Percentiles rank a stretch among this genome's conserved stretches.
Evolutionary conservation across 1,140 invertebrate species (phyloP).

Genomic region (Drosophila dunni): DNA sequence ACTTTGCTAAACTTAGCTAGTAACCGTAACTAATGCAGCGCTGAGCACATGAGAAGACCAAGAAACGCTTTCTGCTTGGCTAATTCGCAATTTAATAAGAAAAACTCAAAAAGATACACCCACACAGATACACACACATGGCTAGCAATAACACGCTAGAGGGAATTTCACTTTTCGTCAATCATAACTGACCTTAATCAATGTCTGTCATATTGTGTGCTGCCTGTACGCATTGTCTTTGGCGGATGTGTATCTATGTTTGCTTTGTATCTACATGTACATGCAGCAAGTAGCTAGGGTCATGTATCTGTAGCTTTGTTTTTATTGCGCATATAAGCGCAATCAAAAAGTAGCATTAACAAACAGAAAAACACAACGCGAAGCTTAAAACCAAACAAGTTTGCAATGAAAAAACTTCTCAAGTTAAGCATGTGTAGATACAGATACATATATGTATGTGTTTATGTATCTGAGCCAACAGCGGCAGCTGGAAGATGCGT

Average conservation of each 20-base stretch:
- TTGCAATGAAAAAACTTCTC: constrained; percentile 77
- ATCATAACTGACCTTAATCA: constrained; percentile 80
- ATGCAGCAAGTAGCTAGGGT: too few species aligned
- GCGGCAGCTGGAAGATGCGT: constrained; percentile 54
- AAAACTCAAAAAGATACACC: background rate
- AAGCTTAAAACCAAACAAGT: constrained; percentile 63
- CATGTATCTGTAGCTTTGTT: constrained; percentile 46
- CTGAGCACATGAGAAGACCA: background rate
- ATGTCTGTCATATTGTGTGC: constrained; percentile 55
- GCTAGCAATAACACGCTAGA: constrained; percentile 38
- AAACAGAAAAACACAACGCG: constrained; percentile 44
- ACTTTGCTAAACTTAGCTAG: background rate
- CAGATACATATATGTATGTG: background rate
- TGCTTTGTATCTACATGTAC: background rate
- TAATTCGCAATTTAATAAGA: constrained; percentile 8
- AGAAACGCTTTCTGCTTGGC: constrained; percentile 11
- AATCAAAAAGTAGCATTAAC: constrained; percentile 53
- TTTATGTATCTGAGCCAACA: constrained; percentile 43
- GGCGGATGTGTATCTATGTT: background rate
- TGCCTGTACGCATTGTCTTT: constrained; percentile 10
- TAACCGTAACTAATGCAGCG: constrained; percentile 1
- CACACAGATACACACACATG: background rate
- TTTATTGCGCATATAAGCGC: constrained; percentile 50
- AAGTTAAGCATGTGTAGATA: constrained; percentile 25
- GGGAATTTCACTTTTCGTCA: constrained; percentile 71